Percentiles rank a stretch among this genome's conserved stretches.
Conservation (phyloP, 2,888 invertebrate genomes). For the Campopleginae sp. region DNA sequence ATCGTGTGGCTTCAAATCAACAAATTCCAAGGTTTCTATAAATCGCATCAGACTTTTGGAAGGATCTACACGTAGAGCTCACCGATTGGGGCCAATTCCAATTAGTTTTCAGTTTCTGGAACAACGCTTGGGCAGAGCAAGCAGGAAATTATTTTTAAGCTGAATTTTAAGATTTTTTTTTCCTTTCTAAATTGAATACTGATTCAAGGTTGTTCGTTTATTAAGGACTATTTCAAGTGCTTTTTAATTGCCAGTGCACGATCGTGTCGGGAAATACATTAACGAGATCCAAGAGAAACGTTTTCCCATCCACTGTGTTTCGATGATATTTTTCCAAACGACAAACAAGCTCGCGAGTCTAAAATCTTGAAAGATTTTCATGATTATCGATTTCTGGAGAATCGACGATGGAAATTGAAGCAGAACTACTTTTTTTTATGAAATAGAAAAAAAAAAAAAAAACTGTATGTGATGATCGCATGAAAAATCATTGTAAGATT, state of each 20-base stretch:
- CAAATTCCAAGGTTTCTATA: constrained; percentile 28
- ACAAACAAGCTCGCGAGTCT: neutral
- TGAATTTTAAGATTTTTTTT: neutral
- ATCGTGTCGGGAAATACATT: neutral
- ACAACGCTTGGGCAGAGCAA: constrained; percentile 4
- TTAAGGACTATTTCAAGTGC: neutral
- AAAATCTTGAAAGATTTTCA: neutral
- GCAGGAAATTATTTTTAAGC: constrained; percentile 1
- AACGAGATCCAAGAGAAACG: neutral
- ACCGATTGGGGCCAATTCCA: neutral
- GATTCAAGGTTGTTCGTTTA: neutral
- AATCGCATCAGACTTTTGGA: constrained; percentile 7
- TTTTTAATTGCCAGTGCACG: neutral
- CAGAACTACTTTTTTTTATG: neutral
- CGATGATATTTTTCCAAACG: neutral
- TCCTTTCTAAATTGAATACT: neutral
- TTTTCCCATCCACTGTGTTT: neutral
- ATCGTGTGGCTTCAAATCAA: constrained; percentile 73
- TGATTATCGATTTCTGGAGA: neutral
- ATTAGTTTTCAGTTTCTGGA: neutral
- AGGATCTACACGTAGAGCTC: constrained; percentile 21
- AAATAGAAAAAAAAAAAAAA: neutral
- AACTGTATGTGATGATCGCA: constrained; percentile 4
- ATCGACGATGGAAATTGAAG: neutral
- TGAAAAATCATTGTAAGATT: constrained; percentile 14